Base-by-base conservation (phyloP, 2,888 invertebrate genomes). In the Hedychridium roseum region DNA sequence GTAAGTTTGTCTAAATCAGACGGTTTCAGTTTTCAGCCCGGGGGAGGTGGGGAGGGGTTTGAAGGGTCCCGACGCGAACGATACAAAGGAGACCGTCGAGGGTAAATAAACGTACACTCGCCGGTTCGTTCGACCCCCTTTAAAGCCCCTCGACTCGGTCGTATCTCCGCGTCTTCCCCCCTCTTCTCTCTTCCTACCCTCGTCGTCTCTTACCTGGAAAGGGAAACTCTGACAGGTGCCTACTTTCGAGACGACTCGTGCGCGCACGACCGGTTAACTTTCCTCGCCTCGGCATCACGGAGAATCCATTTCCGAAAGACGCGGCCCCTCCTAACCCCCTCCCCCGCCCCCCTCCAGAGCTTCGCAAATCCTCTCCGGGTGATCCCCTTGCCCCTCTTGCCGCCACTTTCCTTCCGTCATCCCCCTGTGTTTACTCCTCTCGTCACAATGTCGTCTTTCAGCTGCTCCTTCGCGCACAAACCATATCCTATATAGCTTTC, bases 271-370 rank as follows among this genome's bases (percentile, higher is more conserved):
- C 43, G 46, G 47, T 41, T 44, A 56, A 56, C 56, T 56, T 56
- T 53, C 47, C 46, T 50, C 44, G 46, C 44, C 46, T 32, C 30
- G 14, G 31, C 11, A 23, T 11, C 30, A 30, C 6, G 50, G 53
- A 48, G 50, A 57, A 57, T 57, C 51, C 51, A 51, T 57, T 57
- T 54, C 46, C 48, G 15, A 21, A 47, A 46, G 48, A 42, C 37
- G 30, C 30, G 37, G 38, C 35, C 35, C 16, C 21, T 20, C 7
- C 20, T 23, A 20, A 40, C 20, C 18, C 26, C 18, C 38, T 37
- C 35, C 31, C 39, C 16, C 41, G 34, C 37, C 18, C 27, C 43
- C 18, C 46, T 26, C 34, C 23, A 38, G 41, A 45, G 38, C 45
- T 43, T 41, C 45, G 43, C 40, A 46, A 40, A 50, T 43, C 43